These are phyloP conservation scores for Entomobrya proxima DNA, from an alignment of 2,888 invertebrate species.

Conservation along the genomic window DNA sequence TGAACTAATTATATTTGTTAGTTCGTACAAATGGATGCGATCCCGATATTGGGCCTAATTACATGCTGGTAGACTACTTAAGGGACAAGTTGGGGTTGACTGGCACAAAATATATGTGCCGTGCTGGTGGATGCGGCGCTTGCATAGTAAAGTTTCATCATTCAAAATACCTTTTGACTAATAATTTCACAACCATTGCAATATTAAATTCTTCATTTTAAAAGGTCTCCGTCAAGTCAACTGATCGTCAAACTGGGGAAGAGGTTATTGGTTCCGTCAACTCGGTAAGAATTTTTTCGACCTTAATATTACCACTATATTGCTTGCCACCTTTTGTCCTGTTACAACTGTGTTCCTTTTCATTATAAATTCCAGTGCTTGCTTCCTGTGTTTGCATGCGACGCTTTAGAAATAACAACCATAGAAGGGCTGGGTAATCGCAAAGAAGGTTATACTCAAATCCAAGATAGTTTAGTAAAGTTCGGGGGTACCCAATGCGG, in stretches of 20 bases:
- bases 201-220: background rate
- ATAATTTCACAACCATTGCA: background rate
- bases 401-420: slow-evolving; percentile 78
- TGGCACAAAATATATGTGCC: slow-evolving; percentile 85
- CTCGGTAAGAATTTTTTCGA: slow-evolving; percentile 79
- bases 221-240: slow-evolving; percentile 77
- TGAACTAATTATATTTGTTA: background rate
- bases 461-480: slow-evolving; percentile 78
- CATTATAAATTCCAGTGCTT: slow-evolving; percentile 76
- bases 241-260: slow-evolving; percentile 79
- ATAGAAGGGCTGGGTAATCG: slow-evolving; percentile 77
- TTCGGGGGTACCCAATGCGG: slow-evolving; percentile 86
- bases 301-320: too few relatives aligned
- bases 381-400: slow-evolving; percentile 77
- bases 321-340: too few relatives aligned
- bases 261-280: slow-evolving; percentile 81
- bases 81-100: slow-evolving; percentile 81
- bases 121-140: slow-evolving; percentile 79
- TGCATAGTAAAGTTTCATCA: slow-evolving; percentile 5
- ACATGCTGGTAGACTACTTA: slow-evolving; percentile 79
- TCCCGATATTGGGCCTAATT: slow-evolving; percentile 21
- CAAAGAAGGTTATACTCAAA: slow-evolving; percentile 76
- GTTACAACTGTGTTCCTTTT: background rate
- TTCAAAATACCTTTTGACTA: background rate
- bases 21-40: slow-evolving; percentile 30